Percentiles rank a stretch among this genome's conserved stretches.
Conservation (phyloP, 1,140 invertebrate genomes). For the Bombus pascuorum region DNA sequence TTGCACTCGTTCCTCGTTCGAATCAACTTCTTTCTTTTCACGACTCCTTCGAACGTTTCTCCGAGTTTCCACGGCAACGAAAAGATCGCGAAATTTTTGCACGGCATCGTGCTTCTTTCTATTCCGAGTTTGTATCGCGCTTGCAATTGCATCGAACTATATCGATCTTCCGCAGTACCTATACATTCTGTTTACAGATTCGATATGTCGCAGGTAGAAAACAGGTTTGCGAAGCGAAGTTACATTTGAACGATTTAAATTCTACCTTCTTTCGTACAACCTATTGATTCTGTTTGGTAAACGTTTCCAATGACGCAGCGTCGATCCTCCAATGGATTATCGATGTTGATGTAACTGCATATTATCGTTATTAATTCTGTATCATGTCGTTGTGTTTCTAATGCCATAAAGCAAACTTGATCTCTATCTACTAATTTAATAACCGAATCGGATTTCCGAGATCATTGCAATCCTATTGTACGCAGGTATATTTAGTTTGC, state of each 20-base stretch:
- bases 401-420: too few relatives aligned
- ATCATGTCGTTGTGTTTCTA: too few relatives aligned
- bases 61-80: not conserved
- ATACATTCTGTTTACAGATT: not conserved
- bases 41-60: not conserved
- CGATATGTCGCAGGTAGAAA: not conserved
- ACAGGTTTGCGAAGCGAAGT: too few relatives aligned
- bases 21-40: slow-evolving; percentile 45
- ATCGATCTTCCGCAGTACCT: not conserved
- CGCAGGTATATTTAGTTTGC: too few relatives aligned
- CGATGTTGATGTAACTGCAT: too few relatives aligned
- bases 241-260: not conserved
- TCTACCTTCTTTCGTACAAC: not conserved
- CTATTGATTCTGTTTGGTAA: too few relatives aligned
- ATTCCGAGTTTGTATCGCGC: not conserved
- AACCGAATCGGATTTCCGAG: too few relatives aligned
- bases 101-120: not conserved
- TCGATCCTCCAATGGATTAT: too few relatives aligned
- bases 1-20: slow-evolving; percentile 49
- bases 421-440: too few relatives aligned
- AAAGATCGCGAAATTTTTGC: not conserved
- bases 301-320: too few relatives aligned
- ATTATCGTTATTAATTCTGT: too few relatives aligned
- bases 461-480: too few relatives aligned
- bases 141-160: not conserved